Percentiles rank a stretch among this genome's conserved stretches.
These are phyloP conservation scores for Ursus arctos DNA, from an alignment of 2,113 vertebrate genomes.

Conservation along the genomic window DNA sequence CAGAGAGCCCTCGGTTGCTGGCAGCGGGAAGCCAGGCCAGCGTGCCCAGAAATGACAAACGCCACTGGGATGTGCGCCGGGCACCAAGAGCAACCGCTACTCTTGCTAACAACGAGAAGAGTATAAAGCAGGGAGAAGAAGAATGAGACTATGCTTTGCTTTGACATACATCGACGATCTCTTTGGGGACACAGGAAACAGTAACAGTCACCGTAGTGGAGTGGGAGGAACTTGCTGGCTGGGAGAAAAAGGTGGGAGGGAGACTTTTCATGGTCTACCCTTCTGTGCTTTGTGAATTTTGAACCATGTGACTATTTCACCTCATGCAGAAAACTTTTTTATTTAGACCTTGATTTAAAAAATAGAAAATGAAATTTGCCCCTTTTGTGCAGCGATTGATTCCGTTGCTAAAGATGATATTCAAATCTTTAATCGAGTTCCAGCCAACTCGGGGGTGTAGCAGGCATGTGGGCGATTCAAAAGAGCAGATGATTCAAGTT, in stretches of 20 bases:
- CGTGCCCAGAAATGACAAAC: neutral
- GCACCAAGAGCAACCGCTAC: fast-evolving
- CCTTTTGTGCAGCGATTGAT: neutral
- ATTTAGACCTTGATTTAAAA: slow-evolving; percentile 42
- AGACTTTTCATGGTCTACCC: neutral
- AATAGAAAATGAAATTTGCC: neutral
- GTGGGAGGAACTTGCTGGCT: slow-evolving; percentile 29
- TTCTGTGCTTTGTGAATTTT: neutral
- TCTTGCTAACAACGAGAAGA: neutral
- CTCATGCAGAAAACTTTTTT: neutral
- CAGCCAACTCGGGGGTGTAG: neutral
- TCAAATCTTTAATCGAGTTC: neutral
- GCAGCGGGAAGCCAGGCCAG: neutral
- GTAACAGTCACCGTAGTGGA: neutral
- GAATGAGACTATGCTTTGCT: neutral
- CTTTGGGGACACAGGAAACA: slow-evolving; percentile 43
- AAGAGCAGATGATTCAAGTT: slow-evolving; percentile 50
- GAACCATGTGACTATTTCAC: neutral
- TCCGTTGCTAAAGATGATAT: neutral
- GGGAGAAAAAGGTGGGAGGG: slow-evolving; percentile 21
- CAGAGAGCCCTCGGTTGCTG: fast-evolving
- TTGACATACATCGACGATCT: neutral
- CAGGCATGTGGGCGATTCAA: neutral
- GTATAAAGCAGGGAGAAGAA: neutral
- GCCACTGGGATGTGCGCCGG: neutral